Evolutionary conservation across 2,888 invertebrate genomes (phyloP).

Genomic region (Chymomyza amoena): DNA sequence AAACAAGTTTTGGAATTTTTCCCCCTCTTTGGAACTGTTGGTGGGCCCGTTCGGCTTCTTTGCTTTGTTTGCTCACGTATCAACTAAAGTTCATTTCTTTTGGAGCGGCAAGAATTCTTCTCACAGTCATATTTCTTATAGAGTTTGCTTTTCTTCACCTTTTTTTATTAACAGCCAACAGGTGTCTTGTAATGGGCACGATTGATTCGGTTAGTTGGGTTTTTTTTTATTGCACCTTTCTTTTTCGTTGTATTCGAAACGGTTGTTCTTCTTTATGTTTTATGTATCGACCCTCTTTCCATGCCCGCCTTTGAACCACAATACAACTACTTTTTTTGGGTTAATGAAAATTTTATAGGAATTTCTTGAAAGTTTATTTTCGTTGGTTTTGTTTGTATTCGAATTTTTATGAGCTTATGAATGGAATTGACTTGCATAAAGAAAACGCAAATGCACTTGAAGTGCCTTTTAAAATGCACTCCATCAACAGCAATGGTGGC

Average conservation of each 20-base stretch:
- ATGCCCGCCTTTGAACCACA: not conserved
- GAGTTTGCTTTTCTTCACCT: not conserved
- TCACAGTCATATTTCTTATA: not conserved
- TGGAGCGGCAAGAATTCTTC: not conserved
- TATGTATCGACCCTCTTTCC: not conserved
- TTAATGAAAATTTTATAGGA: conserved; percentile 57
- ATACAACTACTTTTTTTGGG: conserved; percentile 24
- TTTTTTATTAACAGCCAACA: not conserved
- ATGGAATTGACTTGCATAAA: conserved; percentile 54
- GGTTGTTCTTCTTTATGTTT: not conserved
- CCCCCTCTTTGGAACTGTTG: not conserved
- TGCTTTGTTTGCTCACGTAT: conserved; percentile 58
- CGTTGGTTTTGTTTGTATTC: conserved; percentile 37
- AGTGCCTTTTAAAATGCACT: conserved; percentile 22
- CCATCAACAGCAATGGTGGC: conserved; percentile 21
- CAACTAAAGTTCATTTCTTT: not conserved
- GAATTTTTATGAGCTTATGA: conserved; percentile 56
- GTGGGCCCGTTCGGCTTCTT: conserved; percentile 33
- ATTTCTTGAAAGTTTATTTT: conserved; percentile 26
- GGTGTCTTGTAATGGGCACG: not conserved
- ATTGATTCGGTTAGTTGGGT: not conserved
- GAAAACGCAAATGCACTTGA: not conserved
- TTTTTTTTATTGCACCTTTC: conserved; percentile 2
- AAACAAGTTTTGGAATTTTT: not conserved
- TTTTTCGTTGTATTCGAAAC: not conserved